A percentile compares a stretch with the other conserved stretches of the same genome.
Evolutionary conservation across 1,140 invertebrate genomes (phyloP).

Genomic region (Conus betulinus): DNA sequence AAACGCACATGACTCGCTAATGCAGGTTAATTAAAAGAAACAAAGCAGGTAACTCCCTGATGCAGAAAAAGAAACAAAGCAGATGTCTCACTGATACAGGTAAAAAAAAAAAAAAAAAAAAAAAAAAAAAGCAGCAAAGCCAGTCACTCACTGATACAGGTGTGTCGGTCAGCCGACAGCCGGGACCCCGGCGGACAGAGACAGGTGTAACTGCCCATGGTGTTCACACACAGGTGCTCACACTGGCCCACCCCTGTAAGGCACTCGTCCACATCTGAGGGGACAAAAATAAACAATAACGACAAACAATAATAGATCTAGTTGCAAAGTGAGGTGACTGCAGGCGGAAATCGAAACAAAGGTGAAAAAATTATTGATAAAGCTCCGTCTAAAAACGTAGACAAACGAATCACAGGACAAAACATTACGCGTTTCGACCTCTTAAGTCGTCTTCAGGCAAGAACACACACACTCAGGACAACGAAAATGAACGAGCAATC

Average conservation of each 20-base stretch:
- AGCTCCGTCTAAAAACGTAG: too few species aligned
- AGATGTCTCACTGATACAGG: too few species aligned
- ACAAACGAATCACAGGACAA: neutral
- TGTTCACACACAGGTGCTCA: neutral
- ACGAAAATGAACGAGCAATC: too few species aligned
- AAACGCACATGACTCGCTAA: neutral
- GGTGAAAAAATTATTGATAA: too few species aligned
- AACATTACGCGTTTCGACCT: neutral
- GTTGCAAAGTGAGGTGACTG: too few species aligned
- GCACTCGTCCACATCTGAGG: neutral
- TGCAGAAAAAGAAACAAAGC: neutral
- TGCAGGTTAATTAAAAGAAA: neutral
- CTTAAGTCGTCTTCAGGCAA: too few species aligned
- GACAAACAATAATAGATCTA: neutral
- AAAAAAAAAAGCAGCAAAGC: too few species aligned
- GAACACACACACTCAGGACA: too few species aligned
- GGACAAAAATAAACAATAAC: too few species aligned
- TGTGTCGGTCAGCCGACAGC: neutral
- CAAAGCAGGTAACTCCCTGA: neutral
- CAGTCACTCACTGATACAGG: neutral
- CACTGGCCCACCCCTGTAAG: neutral
- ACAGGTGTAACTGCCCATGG: neutral
- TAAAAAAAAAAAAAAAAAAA: neutral
- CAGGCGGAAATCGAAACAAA: too few species aligned
- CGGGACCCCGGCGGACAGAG: neutral